A percentile compares a stretch with the other conserved stretches of the same genome.
Conservation (phyloP, 2,113 vertebrate genomes). For the Percina caprodes region DNA sequence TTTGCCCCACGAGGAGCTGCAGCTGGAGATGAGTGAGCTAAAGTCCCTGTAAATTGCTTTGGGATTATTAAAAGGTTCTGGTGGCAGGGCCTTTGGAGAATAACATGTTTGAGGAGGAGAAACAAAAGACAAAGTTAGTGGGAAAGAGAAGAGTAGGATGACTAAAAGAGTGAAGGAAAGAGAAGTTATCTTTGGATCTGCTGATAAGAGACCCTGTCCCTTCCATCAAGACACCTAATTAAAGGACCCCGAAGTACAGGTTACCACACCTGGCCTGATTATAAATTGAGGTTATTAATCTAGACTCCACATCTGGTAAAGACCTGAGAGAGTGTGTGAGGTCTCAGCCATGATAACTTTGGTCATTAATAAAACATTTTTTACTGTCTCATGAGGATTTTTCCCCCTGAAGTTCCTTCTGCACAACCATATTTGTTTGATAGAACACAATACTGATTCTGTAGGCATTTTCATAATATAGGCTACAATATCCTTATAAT, state of each 20-base stretch:
- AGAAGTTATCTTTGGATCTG: conserved; percentile 55
- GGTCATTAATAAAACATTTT: conserved; percentile 5
- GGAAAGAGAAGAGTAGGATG: not conserved
- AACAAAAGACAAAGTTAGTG: conserved; percentile 26
- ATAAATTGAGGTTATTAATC: conserved; percentile 61
- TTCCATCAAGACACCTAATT: conserved; percentile 61
- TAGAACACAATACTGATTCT: not conserved
- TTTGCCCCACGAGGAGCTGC: conserved; percentile 28
- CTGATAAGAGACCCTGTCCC: conserved; percentile 36
- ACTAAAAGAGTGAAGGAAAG: conserved; percentile 20
- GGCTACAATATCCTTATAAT: conserved; percentile 2
- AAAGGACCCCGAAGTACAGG: conserved; percentile 56
- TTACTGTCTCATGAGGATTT: conserved; percentile 7
- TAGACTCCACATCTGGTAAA: conserved; percentile 48
- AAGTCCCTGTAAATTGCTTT: conserved; percentile 72
- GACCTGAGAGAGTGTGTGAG: conserved; percentile 13
- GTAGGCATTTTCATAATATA: conserved; percentile 18
- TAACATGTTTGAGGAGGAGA: conserved; percentile 36
- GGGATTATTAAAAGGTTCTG: conserved; percentile 72
- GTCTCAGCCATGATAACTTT: conserved; percentile 17
- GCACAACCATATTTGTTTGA: not conserved
- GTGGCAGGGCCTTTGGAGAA: conserved; percentile 53
- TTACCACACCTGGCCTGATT: conserved; percentile 59
- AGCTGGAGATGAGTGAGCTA: conserved; percentile 51
- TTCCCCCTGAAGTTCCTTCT: not conserved